phyloP scores from a whole-genome alignment of 2,888 invertebrate species.

The Acanthoscelides obtectus region DNA sequence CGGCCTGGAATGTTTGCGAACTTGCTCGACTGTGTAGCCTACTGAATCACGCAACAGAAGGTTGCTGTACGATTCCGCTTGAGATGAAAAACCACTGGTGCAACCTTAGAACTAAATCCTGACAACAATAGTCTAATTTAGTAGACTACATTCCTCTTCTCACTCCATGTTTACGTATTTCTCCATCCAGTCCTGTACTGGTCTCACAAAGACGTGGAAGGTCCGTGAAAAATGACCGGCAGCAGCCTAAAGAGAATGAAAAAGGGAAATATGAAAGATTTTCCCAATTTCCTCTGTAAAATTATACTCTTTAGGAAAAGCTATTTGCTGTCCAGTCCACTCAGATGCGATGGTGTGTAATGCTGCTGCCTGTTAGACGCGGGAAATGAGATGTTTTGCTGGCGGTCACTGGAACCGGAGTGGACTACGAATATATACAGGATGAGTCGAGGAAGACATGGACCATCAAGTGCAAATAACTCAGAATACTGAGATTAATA shows the following conservation, averaged over 20 bases:
- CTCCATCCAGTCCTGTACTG: neutral
- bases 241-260: constrained; percentile 44
- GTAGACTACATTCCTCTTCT: too few species aligned
- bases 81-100: too few species aligned
- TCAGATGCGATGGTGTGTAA: neutral
- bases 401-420: neutral
- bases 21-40: too few species aligned
- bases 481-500: too few species aligned
- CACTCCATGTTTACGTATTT: too few species aligned
- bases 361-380: neutral
- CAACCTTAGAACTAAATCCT: too few species aligned
- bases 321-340: constrained; percentile 35
- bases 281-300: constrained; percentile 49
- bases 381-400: neutral
- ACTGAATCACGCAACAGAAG: too few species aligned
- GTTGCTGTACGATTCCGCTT: too few species aligned
- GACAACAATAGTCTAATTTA: too few species aligned
- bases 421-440: neutral
- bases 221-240: constrained; percentile 48
- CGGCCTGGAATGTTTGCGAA: too few species aligned
- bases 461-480: too few species aligned
- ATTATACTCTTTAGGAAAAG: constrained; percentile 45
- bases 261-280: constrained; percentile 49
- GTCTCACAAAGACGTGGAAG: neutral
- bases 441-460: too few species aligned